Evolutionary conservation across 2,888 invertebrate genomes (phyloP).

Genomic region (Callimorpha dominula): DNA sequence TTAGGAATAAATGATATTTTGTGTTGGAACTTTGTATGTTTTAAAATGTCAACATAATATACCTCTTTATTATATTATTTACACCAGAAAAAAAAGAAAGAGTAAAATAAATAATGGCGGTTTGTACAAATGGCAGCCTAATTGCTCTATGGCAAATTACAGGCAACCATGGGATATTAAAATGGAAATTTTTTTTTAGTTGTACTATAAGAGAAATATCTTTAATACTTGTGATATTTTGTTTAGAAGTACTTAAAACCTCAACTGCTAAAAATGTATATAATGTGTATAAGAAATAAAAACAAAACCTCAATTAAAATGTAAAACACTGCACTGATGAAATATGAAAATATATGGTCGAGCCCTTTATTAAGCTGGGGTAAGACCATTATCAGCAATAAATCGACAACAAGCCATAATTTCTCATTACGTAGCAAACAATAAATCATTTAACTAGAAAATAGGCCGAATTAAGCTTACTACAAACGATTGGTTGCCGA

Average conservation of each 20-base stretch:
- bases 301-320: constrained; percentile 27
- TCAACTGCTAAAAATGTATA: no score
- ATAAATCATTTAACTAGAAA: constrained; percentile 57
- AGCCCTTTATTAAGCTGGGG: constrained; percentile 30
- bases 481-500: constrained; percentile 27
- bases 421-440: constrained; percentile 49
- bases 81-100: no score
- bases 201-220: neutral
- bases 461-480: constrained; percentile 45
- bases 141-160: no score
- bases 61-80: no score
- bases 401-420: constrained; percentile 44
- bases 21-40: no score
- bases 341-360: constrained; percentile 38
- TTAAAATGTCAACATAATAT: no score
- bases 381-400: constrained; percentile 34
- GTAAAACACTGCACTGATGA: constrained; percentile 28
- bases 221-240: neutral
- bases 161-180: no score
- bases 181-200: no score
- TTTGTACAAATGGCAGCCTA: no score
- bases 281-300: neutral
- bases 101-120: no score
- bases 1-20: no score
- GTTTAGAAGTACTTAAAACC: neutral